Evolutionary conservation across 2,797 vertebrate genomes (phyloP), one percentile per base, ranked within the genome.

Genomic region (Cercopithecus hamlyni): DNA sequence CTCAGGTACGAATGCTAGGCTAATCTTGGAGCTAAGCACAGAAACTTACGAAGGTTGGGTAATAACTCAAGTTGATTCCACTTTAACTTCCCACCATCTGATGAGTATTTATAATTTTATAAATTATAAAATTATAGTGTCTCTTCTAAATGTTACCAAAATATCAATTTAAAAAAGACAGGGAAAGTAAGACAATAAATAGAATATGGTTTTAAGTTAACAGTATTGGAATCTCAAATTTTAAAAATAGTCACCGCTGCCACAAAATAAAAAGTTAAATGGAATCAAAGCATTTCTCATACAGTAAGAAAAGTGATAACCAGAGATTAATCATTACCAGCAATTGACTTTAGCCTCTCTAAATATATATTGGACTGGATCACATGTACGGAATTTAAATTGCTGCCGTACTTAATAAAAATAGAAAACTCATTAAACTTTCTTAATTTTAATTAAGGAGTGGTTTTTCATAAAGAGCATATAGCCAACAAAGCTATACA

Each of bases 261-360:
- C 41, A 82, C 15, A 36, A 72, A 73, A 82, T 17, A 24, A 58
- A 85, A 94, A 80, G 14, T 15, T 30, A 95, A 96, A 72, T 57
- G n/a, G 36, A 93, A 91, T 89, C 14, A 80, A 88, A 85, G 58
- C 48, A 64, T 92, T 82, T 94, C 50, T 82, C 77, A 80, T 15
- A 64, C 15, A 58, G 64, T 24, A 79, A 61, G 3, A 41, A 75
- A 92, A 73, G 1, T 41, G 79, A 89, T 1, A 57, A 77, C 10
- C 4, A 9, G 39, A 86, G 43, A 41, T 7, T 91, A 86, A 88
- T 55, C n/a, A 70, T 22, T 61, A 94, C 45, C 5, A 8, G 41
- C 27, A 36, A 84, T 14, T 57, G 33, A 64, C 75, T 70, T 43
- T 20, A 52, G 17, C 27, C 15, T n/a, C 75, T 76, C 22, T 50